These are phyloP conservation scores for Drosophila maculinotata DNA, from an alignment of 2,888 invertebrate species.

Conservation along the genomic window DNA sequence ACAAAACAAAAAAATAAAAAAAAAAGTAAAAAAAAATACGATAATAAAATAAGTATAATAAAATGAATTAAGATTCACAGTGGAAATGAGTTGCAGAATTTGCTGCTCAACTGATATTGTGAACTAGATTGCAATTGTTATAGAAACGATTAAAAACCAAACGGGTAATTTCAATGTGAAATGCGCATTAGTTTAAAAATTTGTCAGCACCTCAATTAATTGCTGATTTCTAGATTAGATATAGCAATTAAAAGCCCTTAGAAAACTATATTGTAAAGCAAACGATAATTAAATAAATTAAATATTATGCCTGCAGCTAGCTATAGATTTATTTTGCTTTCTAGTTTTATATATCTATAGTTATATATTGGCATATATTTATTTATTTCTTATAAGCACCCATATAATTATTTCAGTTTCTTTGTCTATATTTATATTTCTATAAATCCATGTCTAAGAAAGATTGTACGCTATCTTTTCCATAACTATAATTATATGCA, in stretches of 20 bases:
- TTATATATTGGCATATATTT: neutral
- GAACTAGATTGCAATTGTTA: slow-evolving; percentile 28
- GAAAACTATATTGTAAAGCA: neutral
- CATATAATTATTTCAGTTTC: too few species aligned
- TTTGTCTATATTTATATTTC: neutral
- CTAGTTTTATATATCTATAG: neutral
- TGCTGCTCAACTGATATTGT: too few species aligned
- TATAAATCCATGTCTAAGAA: neutral
- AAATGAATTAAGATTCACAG: slow-evolving; percentile 71
- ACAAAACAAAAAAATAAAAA: slow-evolving; percentile 15
- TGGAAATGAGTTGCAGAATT: slow-evolving; percentile 52
- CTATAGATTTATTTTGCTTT: neutral
- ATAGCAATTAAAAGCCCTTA: neutral
- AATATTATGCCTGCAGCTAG: neutral
- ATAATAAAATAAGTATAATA: slow-evolving; percentile 44
- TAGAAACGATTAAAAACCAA: slow-evolving; percentile 32
- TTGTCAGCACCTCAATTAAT: slow-evolving; percentile 44
- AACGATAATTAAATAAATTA: neutral
- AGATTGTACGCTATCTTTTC: neutral
- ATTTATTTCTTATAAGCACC: neutral
- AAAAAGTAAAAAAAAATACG: slow-evolving; percentile 45
- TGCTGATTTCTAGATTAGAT: slow-evolving; percentile 25
- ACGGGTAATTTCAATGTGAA: slow-evolving; percentile 30
- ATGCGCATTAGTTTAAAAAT: slow-evolving; percentile 40
- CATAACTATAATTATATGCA: neutral